Conservation (phyloP, 2,113 vertebrate species). For the Lipotes vexillifer region DNA sequence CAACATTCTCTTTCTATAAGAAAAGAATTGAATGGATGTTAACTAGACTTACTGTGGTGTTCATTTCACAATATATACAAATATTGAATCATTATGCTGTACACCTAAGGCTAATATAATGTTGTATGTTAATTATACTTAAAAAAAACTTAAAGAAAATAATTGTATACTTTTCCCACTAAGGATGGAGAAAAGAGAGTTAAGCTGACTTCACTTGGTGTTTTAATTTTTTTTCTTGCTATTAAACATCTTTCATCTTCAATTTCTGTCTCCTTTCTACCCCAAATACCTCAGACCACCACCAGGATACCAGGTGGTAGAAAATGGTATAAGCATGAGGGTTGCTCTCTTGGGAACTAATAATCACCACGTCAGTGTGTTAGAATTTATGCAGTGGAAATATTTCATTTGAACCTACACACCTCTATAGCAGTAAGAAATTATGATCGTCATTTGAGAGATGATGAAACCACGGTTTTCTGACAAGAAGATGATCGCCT, state of each 20-base stretch:
- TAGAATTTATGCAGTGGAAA: not conserved
- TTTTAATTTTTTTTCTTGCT: not conserved
- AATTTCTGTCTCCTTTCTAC: not conserved
- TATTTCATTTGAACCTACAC: not conserved
- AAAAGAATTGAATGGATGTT: not conserved
- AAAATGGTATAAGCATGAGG: not conserved
- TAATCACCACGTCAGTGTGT: not conserved
- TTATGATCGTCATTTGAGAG: not conserved
- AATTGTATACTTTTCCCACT: not conserved
- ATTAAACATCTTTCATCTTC: not conserved
- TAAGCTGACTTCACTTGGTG: not conserved
- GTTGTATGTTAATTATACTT: not conserved
- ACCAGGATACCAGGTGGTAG: not conserved
- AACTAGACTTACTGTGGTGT: not conserved
- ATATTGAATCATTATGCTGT: not conserved
- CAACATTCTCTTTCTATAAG: not conserved
- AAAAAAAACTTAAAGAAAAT: not conserved
- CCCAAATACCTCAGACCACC: not conserved
- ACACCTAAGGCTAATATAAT: not conserved
- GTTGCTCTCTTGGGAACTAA: not conserved
- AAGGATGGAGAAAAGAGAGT: not conserved
- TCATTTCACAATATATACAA: not conserved
- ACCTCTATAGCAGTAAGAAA: not conserved
- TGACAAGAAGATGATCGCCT: not conserved
- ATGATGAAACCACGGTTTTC: not conserved